These are phyloP conservation scores for Amphipyra berbera DNA, from an alignment of 2,888 invertebrate species.

Conservation along the genomic window DNA sequence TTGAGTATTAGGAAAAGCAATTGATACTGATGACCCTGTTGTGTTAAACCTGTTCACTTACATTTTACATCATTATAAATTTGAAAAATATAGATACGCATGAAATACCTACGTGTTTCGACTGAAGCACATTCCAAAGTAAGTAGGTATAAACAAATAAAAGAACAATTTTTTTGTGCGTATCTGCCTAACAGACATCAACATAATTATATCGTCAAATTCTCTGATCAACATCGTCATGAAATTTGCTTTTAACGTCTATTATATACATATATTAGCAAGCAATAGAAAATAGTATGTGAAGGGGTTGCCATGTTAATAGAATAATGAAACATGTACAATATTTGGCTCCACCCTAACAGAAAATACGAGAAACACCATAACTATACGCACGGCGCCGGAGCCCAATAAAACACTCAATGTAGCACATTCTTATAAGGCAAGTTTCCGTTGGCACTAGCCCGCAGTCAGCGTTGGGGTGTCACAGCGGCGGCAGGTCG, in stretches of 20 bases:
- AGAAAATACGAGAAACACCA: not conserved
- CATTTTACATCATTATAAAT: not conserved
- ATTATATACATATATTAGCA: too few species aligned
- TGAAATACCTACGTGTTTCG: not conserved
- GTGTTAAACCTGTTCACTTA: not conserved
- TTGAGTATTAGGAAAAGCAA: not conserved
- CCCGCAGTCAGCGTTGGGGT: constrained; percentile 5
- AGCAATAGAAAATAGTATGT: too few species aligned
- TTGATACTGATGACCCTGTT: not conserved
- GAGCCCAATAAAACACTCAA: too few species aligned
- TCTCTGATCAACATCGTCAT: too few species aligned
- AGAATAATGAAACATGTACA: not conserved
- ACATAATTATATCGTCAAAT: too few species aligned
- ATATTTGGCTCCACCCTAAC: not conserved
- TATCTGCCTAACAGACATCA: too few species aligned
- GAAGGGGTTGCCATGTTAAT: too few species aligned
- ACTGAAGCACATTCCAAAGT: too few species aligned
- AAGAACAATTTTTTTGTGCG: too few species aligned
- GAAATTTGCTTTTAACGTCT: too few species aligned
- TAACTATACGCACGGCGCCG: not conserved
- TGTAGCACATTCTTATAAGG: too few species aligned
- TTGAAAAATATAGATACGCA: not conserved
- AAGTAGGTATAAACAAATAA: too few species aligned
- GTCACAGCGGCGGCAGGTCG: constrained; percentile 71
- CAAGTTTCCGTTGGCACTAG: not conserved